Conservation (phyloP, 2,113 vertebrate species). For the Dasyornis broadbenti region DNA sequence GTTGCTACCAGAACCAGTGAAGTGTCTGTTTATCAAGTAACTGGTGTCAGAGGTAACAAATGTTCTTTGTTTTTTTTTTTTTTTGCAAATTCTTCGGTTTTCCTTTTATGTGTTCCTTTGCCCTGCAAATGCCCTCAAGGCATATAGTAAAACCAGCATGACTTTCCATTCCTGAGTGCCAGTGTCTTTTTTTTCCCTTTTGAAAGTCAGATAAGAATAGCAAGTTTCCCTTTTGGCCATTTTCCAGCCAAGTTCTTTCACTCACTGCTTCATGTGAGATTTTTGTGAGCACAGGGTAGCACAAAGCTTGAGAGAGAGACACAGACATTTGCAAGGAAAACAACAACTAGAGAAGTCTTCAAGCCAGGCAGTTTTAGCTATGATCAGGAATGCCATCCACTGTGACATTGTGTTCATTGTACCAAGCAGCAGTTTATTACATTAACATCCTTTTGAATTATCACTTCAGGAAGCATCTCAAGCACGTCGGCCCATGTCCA, state of each 20-base stretch:
- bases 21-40: neutral
- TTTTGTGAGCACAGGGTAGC: neutral
- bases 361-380: neutral
- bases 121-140: neutral
- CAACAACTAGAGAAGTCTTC: neutral
- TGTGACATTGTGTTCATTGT: neutral
- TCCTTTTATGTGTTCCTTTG: neutral
- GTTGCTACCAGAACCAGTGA: neutral
- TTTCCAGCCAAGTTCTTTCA: neutral
- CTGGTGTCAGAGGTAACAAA: neutral
- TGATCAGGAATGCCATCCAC: neutral
- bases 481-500: fast-evolving
- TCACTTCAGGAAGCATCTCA: neutral
- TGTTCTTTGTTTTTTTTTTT: neutral
- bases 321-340: neutral
- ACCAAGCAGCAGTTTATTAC: neutral
- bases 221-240: neutral
- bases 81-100: neutral
- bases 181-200: neutral
- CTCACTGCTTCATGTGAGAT: neutral
- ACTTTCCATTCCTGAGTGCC: neutral
- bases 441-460: neutral
- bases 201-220: neutral
- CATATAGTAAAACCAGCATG: neutral
- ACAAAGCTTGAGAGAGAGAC: neutral